Conservation (phyloP, 2,113 vertebrate species). For the Octodon degus region DNA sequence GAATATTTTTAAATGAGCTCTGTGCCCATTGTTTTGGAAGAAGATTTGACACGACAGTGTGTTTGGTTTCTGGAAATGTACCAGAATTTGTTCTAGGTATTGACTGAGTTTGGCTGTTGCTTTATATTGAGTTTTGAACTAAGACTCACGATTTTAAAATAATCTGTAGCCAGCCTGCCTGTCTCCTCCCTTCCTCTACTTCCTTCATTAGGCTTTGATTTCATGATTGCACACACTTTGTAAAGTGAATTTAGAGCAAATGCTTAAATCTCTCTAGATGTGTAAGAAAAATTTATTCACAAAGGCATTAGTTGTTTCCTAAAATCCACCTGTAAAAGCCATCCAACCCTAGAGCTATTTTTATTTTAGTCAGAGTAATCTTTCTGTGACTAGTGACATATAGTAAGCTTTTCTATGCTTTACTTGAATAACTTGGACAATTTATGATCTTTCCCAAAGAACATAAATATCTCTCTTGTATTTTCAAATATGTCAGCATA, state of each 20-base stretch:
- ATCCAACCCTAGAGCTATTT: constrained; percentile 3
- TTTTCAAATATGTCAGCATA: neutral
- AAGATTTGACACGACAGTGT: neutral
- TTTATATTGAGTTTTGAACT: neutral
- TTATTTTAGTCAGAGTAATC: constrained; percentile 28
- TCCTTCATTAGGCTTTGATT: neutral
- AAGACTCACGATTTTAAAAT: neutral
- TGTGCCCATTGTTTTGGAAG: constrained; percentile 26
- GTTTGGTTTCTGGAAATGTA: constrained; percentile 7
- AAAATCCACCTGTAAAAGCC: neutral
- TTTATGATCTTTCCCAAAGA: neutral
- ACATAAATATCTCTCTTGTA: neutral
- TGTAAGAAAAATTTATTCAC: neutral
- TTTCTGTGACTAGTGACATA: neutral
- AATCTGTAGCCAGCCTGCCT: neutral
- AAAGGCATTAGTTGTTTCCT: neutral
- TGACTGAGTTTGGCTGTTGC: neutral
- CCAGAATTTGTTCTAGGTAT: neutral
- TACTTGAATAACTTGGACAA: constrained; percentile 28
- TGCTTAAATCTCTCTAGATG: neutral
- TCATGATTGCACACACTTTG: neutral
- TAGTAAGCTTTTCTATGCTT: neutral
- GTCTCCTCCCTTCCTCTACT: neutral
- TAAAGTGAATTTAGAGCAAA: constrained; percentile 25
- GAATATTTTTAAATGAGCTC: neutral